phyloP scores from a whole-genome alignment of 2,797 vertebrate species.

The Huso huso region DNA sequence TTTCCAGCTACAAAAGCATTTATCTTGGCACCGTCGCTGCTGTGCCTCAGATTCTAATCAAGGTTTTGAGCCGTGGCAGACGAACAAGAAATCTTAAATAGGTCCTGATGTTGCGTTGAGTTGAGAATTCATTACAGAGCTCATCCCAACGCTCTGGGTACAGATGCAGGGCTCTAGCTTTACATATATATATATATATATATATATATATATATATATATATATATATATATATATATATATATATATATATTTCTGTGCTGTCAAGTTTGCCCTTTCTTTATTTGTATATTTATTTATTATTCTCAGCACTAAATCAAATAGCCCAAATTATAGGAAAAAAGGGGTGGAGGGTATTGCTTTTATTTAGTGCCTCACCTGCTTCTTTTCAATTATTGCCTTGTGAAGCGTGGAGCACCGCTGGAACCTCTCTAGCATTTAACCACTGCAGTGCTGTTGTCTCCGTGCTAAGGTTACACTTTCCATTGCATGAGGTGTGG shows the following conservation, averaged over 20 bases:
- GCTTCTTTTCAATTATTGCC: slow-evolving; percentile 11
- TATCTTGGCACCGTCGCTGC: background rate
- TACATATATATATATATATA: slow-evolving; percentile 16
- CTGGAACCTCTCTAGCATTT: background rate
- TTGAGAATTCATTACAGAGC: slow-evolving; percentile 31
- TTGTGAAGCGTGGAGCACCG: slow-evolving; percentile 1
- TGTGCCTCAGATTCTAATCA: background rate
- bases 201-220: slow-evolving; percentile 11
- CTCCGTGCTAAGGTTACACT: background rate
- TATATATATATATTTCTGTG: background rate
- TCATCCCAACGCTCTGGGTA: slow-evolving; percentile 22
- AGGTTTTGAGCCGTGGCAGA: background rate
- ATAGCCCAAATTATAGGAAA: background rate
- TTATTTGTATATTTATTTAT: too few species aligned
- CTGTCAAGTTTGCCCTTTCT: slow-evolving; percentile 2
- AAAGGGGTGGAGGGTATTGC: background rate
- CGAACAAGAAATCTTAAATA: slow-evolving; percentile 23
- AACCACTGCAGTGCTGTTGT: background rate
- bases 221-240: too few species aligned
- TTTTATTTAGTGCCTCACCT: slow-evolving; percentile 10
- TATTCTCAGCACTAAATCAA: background rate
- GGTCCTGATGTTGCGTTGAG: slow-evolving; percentile 17
- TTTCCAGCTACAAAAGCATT: slow-evolving; percentile 1
- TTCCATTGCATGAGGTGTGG: too few species aligned
- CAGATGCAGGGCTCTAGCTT: slow-evolving; percentile 12